Evolutionary conservation across 2,888 invertebrate species (phyloP).

Genomic region (Scaptomyza cyrtandrae): DNA sequence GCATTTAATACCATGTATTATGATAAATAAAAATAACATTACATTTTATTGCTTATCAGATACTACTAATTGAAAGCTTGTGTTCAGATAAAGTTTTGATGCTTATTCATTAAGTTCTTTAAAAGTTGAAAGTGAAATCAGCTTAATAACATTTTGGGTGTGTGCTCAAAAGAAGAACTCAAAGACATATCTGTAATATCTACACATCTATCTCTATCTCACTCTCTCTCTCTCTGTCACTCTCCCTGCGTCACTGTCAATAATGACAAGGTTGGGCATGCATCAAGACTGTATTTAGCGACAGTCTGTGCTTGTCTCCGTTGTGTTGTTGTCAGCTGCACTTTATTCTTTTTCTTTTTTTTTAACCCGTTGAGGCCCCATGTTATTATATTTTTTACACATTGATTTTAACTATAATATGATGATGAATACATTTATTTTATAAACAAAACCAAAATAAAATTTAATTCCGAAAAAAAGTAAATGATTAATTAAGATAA

Average conservation of each 20-base stretch:
- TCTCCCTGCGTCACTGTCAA: slow-evolving; percentile 47
- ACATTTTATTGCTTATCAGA: background rate
- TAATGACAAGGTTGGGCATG: slow-evolving; percentile 45
- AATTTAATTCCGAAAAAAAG: no score
- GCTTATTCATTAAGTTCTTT: background rate
- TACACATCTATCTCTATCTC: no score
- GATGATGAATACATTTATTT: no score
- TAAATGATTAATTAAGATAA: no score
- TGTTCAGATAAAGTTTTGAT: background rate
- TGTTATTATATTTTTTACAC: no score
- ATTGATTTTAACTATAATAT: no score
- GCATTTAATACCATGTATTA: no score
- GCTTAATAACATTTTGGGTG: background rate
- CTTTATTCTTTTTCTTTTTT: background rate
- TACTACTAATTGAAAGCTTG: slow-evolving; percentile 1
- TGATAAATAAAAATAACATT: no score
- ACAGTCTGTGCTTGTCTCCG: slow-evolving; percentile 30
- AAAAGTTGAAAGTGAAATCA: slow-evolving; percentile 4
- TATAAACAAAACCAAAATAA: no score
- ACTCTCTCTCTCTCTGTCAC: background rate
- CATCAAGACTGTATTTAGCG: slow-evolving; percentile 53
- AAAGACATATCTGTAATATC: background rate
- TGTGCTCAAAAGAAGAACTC: background rate
- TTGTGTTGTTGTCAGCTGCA: background rate
- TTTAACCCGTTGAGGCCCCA: no score